Evolutionary conservation across 2,113 vertebrate species (phyloP).

Genomic region (Notarius quadriscutis): DNA sequence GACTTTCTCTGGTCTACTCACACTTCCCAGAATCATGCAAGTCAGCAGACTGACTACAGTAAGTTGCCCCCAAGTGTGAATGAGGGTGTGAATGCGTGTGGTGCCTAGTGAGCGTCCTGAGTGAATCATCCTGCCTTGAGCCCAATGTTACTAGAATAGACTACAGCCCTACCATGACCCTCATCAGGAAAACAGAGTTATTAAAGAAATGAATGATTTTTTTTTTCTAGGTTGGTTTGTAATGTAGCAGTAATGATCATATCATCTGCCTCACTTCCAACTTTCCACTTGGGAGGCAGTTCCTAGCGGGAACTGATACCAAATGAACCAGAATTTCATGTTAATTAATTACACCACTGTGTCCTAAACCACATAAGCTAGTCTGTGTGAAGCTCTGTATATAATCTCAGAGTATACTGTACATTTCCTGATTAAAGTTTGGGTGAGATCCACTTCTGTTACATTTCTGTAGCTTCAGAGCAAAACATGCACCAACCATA

Average conservation of each 20-base stretch:
- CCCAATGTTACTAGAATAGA: neutral
- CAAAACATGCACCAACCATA: neutral
- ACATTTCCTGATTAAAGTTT: neutral
- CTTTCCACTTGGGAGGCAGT: too few species aligned
- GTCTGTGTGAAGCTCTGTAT: neutral
- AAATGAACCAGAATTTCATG: too few species aligned
- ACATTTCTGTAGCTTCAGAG: neutral
- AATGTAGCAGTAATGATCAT: too few species aligned
- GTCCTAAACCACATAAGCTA: neutral
- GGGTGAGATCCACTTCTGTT: neutral
- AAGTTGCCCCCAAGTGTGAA: neutral
- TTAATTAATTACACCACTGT: neutral
- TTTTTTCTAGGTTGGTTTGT: too few species aligned
- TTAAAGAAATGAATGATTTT: too few species aligned
- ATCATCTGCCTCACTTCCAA: too few species aligned
- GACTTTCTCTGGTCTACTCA: neutral
- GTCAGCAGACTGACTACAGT: neutral
- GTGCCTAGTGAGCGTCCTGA: too few species aligned
- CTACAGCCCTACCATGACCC: neutral
- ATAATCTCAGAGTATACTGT: too few species aligned
- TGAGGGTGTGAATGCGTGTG: neutral
- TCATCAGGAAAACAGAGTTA: neutral
- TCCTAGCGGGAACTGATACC: too few species aligned
- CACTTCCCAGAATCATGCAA: neutral
- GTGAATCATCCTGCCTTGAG: neutral